Conservation (phyloP, 2,888 invertebrate genomes). For the Callinectes sapidus region DNA sequence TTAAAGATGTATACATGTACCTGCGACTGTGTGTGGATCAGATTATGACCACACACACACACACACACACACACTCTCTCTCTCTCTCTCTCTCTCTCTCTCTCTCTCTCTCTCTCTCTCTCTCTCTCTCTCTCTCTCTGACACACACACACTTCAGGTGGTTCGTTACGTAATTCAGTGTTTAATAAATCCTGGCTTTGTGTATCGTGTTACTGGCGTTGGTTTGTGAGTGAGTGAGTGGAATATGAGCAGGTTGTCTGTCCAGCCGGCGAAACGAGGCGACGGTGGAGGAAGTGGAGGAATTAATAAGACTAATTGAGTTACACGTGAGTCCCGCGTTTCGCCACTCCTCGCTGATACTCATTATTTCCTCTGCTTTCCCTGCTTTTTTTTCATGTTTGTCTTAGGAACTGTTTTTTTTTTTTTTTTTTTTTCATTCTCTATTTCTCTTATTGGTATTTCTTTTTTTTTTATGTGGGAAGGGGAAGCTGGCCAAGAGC, state of each 20-base stretch:
- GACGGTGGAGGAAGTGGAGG: background rate
- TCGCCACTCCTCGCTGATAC: background rate
- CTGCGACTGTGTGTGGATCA: background rate
- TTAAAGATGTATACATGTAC: background rate
- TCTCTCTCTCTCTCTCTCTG: no score
- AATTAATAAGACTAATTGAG: background rate
- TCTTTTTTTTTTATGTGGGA: no score
- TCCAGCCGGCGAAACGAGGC: background rate
- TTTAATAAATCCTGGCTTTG: background rate
- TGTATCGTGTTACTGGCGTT: background rate
- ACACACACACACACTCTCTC: conserved; percentile 35
- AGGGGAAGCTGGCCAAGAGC: no score
- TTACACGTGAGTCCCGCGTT: background rate
- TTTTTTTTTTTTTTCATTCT: background rate
- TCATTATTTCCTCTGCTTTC: background rate
- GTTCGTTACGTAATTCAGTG: background rate
- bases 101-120: no score
- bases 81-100: no score
- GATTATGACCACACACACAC: background rate
- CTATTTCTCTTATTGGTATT: background rate
- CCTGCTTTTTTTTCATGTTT: background rate
- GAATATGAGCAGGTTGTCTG: background rate
- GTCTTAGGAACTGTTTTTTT: background rate
- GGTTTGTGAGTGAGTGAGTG: background rate
- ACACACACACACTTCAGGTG: background rate